These are phyloP conservation scores for Sebastes matsubarae DNA, from an alignment of 2,797 vertebrate species.

Conservation along the genomic window DNA sequence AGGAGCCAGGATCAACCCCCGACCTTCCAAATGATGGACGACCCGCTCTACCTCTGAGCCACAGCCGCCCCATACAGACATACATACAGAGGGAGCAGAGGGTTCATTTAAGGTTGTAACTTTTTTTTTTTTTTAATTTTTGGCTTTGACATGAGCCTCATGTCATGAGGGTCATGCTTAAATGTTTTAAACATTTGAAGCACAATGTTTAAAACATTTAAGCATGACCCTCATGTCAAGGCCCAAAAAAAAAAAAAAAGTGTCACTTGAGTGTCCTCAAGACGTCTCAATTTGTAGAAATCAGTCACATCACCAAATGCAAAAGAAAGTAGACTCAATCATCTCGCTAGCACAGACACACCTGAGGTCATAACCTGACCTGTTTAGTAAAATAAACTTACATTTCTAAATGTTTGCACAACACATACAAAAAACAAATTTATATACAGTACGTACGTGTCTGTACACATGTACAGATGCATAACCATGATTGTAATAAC, in stretches of 20 bases:
- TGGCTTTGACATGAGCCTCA: constrained; percentile 13
- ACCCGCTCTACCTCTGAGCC: too few relatives aligned
- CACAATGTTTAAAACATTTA: constrained; percentile 32
- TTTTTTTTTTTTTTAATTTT: constrained; percentile 10
- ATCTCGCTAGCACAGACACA: constrained; percentile 18
- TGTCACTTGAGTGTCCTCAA: constrained; percentile 3
- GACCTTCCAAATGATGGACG: too few relatives aligned
- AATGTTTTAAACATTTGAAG: constrained; percentile 29
- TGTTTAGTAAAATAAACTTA: constrained; percentile 28
- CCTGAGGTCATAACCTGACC: constrained; percentile 1
- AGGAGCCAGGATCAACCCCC: too few relatives aligned
- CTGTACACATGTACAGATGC: constrained; percentile 30
- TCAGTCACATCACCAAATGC: constrained; percentile 3
- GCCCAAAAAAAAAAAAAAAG: not conserved
- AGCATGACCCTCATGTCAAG: constrained; percentile 42
- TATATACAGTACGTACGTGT: constrained; percentile 1
- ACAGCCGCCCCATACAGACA: not conserved
- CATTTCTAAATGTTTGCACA: constrained; percentile 29
- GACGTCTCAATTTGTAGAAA: constrained; percentile 20
- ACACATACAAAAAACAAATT: constrained; percentile 4
- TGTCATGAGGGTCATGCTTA: constrained; percentile 29
- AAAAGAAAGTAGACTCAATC: not conserved
- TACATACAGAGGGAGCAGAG: not conserved
- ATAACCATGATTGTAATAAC: constrained; percentile 10
- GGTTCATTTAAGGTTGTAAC: not conserved